Evolutionary conservation across 2,797 vertebrate species (phyloP), one percentile per base, ranked within the genome.

Genomic region (Microctenopoma steveboyesi): DNA sequence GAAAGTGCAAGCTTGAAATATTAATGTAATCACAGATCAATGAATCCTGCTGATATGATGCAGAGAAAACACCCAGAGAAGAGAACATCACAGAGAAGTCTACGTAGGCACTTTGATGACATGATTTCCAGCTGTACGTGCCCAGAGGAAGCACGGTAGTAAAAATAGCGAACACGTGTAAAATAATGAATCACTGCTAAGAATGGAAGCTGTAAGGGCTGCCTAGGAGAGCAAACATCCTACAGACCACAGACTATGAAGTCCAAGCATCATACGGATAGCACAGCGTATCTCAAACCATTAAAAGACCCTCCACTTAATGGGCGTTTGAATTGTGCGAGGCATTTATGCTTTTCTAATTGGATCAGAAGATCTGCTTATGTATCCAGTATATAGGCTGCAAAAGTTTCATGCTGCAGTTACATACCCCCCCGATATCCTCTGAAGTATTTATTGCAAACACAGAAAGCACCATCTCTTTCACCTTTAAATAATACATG

Each of bases 11-110:
- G 27, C 35, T 49, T 56, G 42, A 77, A 72, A 71, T 76, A 56
- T 72, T 57, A 56, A 85, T 74, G 54, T 51, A 83, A 74, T 76
- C 67, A 80, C 68, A 28, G 59, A 35, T 53, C 27, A 40, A 0
- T 69, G 16, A 69, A 54, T 60, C 56, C 46, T 15, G 37, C 56
- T 30, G 46, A 58, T 65, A 37, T 48, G 40, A 46, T 50, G 51
- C 43, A 72, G 59, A 58, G 42, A 33, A 65, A 53, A 56, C 46
- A 54, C 9, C 58, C 18, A 18, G 18, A 18, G 18, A 18, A 18
- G 18, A 18, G 18, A 33, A 55, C 59, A 59, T 27, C 39, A 57
- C 27, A 46, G 30, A 37, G 40, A 40, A 11, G 47, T 46, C 16
- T 61, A 22, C 55, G n/a, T 43, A 61, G 55, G 62, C 22, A 64